Conservation (phyloP, 1,140 invertebrate species). For the Trichogramma pretiosum region DNA sequence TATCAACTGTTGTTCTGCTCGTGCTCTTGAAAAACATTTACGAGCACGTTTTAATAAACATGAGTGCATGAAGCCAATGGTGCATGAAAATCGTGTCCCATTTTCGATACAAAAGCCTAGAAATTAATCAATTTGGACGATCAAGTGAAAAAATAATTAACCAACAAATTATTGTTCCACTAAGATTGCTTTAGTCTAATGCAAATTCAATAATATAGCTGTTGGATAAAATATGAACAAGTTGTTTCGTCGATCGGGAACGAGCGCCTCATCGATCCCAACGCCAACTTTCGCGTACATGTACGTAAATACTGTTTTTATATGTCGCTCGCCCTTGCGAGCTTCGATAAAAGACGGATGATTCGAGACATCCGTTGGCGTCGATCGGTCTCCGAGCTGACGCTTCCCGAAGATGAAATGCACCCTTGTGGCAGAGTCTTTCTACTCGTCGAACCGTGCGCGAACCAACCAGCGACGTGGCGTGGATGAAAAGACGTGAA, state of each 20-base stretch:
- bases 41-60: not conserved
- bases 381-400: slow-evolving; percentile 43
- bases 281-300: too few relatives aligned
- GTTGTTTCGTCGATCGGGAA: too few relatives aligned
- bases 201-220: too few relatives aligned
- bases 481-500: slow-evolving; percentile 26
- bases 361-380: slow-evolving; percentile 30
- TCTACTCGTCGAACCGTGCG: slow-evolving; percentile 21
- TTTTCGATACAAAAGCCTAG: too few relatives aligned
- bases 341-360: slow-evolving; percentile 43
- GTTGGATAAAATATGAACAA: too few relatives aligned
- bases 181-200: too few relatives aligned
- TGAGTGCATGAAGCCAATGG: too few relatives aligned
- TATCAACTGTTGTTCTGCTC: not conserved
- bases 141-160: too few relatives aligned
- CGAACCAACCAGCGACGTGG: slow-evolving; percentile 19
- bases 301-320: too few relatives aligned
- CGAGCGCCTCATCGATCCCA: not conserved
- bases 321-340: slow-evolving; percentile 24
- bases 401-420: slow-evolving; percentile 42
- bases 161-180: too few relatives aligned
- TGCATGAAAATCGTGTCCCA: too few relatives aligned
- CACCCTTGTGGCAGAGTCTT: slow-evolving; percentile 35
- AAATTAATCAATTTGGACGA: too few relatives aligned
- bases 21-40: slow-evolving; percentile 9